phyloP scores from a whole-genome alignment of 37 sponge, comb jelly and placozoan species.

The Cladorhizidae sp. region DNA sequence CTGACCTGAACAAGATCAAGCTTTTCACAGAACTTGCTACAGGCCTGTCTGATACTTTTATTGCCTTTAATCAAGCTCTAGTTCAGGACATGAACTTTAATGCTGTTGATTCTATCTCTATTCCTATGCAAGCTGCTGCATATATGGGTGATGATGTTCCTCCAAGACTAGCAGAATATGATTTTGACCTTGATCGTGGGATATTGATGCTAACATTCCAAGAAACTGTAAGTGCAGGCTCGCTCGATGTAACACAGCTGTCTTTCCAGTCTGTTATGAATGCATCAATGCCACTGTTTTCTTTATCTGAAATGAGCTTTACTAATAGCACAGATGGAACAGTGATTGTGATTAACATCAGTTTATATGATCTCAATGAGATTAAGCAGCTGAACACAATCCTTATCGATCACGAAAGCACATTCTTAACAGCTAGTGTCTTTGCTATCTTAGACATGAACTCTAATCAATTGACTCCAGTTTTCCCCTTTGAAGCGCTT shows the following conservation, averaged over 20 bases:
- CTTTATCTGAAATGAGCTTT: slow-evolving; percentile 34
- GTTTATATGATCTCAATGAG: slow-evolving; percentile 65
- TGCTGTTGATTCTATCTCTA: slow-evolving; percentile 33
- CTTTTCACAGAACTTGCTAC: slow-evolving; percentile 54
- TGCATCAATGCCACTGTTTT: slow-evolving; percentile 15
- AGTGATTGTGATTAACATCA: slow-evolving; percentile 32
- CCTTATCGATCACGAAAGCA: slow-evolving; percentile 40
- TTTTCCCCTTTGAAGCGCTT: slow-evolving; percentile 21
- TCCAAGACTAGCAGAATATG: slow-evolving; percentile 67
- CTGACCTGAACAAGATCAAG: slow-evolving; percentile 86
- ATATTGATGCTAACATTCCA: slow-evolving; percentile 66
- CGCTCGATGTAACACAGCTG: slow-evolving; percentile 57
- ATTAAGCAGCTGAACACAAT: slow-evolving; percentile 64
- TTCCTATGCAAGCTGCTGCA: slow-evolving; percentile 21
- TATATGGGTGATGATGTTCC: slow-evolving; percentile 42
- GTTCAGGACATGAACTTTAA: slow-evolving; percentile 70
- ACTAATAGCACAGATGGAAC: slow-evolving; percentile 62
- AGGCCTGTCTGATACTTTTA: slow-evolving; percentile 34
- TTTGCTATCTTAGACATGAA: slow-evolving; percentile 74
- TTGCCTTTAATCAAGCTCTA: slow-evolving; percentile 40
- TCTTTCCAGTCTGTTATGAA: slow-evolving; percentile 59
- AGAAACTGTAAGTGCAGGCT: slow-evolving; percentile 77
- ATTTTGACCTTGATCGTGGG: slow-evolving; percentile 69
- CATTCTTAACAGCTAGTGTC: slow-evolving; percentile 54
- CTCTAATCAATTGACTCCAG: slow-evolving; percentile 29